Conservation (phyloP, 2,797 vertebrate genomes). For the Sarcoramphus papa region DNA sequence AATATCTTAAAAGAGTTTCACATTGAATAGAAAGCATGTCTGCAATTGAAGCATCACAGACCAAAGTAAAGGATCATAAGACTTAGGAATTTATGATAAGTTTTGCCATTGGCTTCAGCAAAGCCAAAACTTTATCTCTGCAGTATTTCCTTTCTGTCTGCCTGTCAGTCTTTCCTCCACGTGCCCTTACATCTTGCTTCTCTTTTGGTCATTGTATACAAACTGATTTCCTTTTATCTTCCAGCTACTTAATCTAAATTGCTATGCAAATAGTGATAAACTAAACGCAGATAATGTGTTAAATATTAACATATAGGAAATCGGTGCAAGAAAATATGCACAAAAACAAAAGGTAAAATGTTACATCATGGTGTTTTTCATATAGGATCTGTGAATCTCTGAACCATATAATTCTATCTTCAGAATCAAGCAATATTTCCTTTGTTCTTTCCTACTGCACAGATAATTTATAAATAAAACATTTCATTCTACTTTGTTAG, state of each 20-base stretch:
- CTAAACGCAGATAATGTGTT: background rate
- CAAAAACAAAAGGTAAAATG: background rate
- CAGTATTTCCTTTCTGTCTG: background rate
- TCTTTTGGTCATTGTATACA: background rate
- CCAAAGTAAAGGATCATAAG: background rate
- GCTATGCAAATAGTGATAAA: background rate
- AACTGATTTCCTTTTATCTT: background rate
- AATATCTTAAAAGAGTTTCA: background rate
- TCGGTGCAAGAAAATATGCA: background rate
- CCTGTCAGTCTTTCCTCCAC: background rate
- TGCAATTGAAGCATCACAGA: background rate
- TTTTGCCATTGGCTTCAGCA: background rate
- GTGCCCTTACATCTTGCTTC: background rate
- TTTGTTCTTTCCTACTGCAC: constrained; percentile 30
- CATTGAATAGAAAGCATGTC: background rate
- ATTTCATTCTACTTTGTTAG: background rate
- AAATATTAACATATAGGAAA: background rate
- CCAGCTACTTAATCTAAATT: background rate
- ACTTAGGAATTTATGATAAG: background rate
- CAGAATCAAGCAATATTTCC: background rate
- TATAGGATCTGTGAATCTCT: background rate
- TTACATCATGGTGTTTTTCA: background rate
- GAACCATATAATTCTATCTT: constrained; percentile 1
- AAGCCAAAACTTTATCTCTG: background rate
- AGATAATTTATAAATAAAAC: background rate